Conservation (phyloP, 2,888 invertebrate genomes). For the Brachylomia viminalis region DNA sequence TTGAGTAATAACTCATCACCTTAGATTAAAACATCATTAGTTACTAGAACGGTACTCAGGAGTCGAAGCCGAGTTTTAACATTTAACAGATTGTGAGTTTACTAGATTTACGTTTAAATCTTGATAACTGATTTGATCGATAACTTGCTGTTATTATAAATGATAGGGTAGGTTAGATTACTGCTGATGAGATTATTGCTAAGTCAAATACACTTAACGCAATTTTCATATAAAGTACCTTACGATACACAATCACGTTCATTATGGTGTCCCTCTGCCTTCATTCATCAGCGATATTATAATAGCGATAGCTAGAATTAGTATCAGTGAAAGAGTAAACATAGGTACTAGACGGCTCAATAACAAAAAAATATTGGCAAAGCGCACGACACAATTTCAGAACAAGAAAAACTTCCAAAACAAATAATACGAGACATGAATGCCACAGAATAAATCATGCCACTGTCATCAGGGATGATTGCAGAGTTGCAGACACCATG, state of each 20-base stretch:
- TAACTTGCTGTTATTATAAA: neutral
- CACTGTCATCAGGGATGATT: slow-evolving; percentile 50
- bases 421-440: slow-evolving; percentile 21
- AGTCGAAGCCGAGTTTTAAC: no score
- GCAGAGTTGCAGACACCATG: slow-evolving; percentile 38
- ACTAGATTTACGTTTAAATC: neutral
- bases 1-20: neutral
- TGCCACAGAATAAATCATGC: slow-evolving; percentile 29
- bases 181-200: neutral
- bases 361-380: slow-evolving; percentile 35
- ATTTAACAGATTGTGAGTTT: neutral
- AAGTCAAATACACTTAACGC: neutral
- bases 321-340: slow-evolving; percentile 10
- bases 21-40: neutral
- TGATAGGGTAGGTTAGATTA: neutral
- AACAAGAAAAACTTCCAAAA: slow-evolving; percentile 21
- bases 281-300: neutral
- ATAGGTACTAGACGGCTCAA: slow-evolving; percentile 2
- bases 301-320: neutral
- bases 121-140: neutral
- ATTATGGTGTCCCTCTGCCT: neutral
- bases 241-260: neutral
- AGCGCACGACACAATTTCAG: slow-evolving; percentile 14
- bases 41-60: neutral
- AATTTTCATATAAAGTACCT: neutral